phyloP scores from a whole-genome alignment of 2,113 vertebrate species.

The Chrysochloris asiatica region DNA sequence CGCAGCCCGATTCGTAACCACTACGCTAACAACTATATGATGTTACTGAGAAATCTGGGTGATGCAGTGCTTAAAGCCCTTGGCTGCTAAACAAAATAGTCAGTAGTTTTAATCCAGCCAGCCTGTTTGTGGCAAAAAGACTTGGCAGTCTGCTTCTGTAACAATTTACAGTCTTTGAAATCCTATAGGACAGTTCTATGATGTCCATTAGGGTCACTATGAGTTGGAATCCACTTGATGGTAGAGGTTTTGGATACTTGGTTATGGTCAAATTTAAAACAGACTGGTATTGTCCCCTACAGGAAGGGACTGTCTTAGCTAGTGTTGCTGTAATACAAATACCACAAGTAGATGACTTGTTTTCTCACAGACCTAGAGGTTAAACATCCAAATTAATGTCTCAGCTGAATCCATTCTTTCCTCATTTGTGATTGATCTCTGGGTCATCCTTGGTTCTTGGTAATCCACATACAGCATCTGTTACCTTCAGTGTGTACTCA shows the following conservation, averaged over 20 bases:
- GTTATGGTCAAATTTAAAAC: not conserved
- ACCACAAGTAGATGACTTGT: not conserved
- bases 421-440: not conserved
- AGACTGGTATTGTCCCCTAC: not conserved
- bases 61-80: too few species aligned
- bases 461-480: not conserved
- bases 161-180: too few species aligned
- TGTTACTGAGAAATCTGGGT: too few species aligned
- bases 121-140: too few species aligned
- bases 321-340: not conserved
- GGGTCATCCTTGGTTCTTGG: not conserved
- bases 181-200: too few species aligned
- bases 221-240: not conserved
- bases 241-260: too few species aligned
- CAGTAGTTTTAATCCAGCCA: too few species aligned
- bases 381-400: not conserved
- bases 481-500: not conserved
- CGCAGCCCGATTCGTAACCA: too few species aligned
- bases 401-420: not conserved
- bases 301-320: not conserved
- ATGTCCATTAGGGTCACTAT: not conserved
- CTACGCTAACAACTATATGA: too few species aligned
- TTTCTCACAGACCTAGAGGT: not conserved
- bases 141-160: too few species aligned
- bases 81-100: too few species aligned